Percentiles rank a stretch among this genome's conserved stretches.
These are phyloP conservation scores for Cyrtonyx montezumae DNA, from an alignment of 2,113 vertebrate genomes.

Conservation along the genomic window DNA sequence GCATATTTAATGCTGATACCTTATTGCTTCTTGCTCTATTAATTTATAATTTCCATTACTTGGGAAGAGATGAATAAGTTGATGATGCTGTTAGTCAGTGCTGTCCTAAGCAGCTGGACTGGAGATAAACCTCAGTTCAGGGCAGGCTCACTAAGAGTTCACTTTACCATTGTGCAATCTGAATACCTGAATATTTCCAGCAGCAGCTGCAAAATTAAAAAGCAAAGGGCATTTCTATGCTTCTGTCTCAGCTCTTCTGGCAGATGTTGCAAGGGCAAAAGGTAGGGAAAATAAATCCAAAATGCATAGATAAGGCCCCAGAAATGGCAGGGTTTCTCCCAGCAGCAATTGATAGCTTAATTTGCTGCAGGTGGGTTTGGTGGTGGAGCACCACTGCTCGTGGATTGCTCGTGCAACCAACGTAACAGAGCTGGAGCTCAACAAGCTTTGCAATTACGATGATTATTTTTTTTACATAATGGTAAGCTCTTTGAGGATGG, in stretches of 20 bases:
- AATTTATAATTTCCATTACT: slow-evolving; percentile 22
- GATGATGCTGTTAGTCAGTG: slow-evolving; percentile 34
- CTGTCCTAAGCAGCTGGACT: slow-evolving; percentile 38
- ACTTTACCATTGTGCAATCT: neutral
- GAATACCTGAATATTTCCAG: neutral
- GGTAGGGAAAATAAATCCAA: neutral
- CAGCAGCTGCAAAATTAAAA: neutral
- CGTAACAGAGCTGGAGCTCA: neutral
- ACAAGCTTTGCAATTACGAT: neutral
- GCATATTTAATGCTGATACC: slow-evolving; percentile 53
- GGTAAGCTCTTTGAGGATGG: neutral
- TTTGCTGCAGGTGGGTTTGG: neutral
- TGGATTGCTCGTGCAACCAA: no score
- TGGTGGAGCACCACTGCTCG: no score
- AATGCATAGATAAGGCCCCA: neutral
- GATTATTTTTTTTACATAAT: neutral
- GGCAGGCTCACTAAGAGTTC: neutral
- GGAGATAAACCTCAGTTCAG: neutral
- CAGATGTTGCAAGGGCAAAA: neutral
- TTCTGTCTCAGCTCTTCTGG: neutral
- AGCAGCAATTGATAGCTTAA: neutral
- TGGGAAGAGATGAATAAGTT: slow-evolving; percentile 28
- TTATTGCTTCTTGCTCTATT: slow-evolving; percentile 22
- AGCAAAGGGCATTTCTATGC: neutral
- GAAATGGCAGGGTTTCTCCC: neutral